Evolutionary conservation across 35 echinoderm and acorn worm genomes (phyloP), one percentile per base, ranked within the genome.

Genomic region (Heliocidaris erythrogramma): DNA sequence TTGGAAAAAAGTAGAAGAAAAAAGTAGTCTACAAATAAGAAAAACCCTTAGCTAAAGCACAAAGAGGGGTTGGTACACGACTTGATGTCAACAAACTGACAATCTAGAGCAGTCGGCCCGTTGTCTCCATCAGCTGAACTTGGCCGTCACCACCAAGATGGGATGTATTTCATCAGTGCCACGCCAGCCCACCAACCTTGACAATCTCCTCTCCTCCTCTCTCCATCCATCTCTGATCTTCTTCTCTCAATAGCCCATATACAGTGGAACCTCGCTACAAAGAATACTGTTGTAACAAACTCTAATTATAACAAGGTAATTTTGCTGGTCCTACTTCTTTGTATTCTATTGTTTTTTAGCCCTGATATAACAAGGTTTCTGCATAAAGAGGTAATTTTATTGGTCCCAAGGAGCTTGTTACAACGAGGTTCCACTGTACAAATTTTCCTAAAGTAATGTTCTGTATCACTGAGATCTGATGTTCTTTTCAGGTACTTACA

Each of bases 151-250:
- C 87, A 31, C 87, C 31, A 48, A 17, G 87, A 89, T 89, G 47
- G 87, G 87, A 89, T 89, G 87, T 48, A 47, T 89, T 89, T 89
- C 87, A 89, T 89, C 87, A 89, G 87, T 18, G 4, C 32, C 87
- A 6, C 9, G 42, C 12, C 8, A 32, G 87, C 87, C 87, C 87
- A 89, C 87, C 87, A 89, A 89, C 87, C 87, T 89, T 35, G 87
- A 89, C 85, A 86, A 86, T 13, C 12, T 47, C 32, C 87, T 89
- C 12, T 89, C 29, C 31, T 32, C 87, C 10, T 7, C 30, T 89
- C 87, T 12, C 87, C 16, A 32, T 47, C 87, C 13, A 12, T 89
- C 31, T 47, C 86, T 24, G 14, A 7, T 42, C 87, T 42, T 13
- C 87, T 42, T 89, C 87, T 89, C 9, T 30, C 4, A n/a, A 42